Conservation (phyloP, 2,888 invertebrate genomes). For the Mayetiola destructor region DNA sequence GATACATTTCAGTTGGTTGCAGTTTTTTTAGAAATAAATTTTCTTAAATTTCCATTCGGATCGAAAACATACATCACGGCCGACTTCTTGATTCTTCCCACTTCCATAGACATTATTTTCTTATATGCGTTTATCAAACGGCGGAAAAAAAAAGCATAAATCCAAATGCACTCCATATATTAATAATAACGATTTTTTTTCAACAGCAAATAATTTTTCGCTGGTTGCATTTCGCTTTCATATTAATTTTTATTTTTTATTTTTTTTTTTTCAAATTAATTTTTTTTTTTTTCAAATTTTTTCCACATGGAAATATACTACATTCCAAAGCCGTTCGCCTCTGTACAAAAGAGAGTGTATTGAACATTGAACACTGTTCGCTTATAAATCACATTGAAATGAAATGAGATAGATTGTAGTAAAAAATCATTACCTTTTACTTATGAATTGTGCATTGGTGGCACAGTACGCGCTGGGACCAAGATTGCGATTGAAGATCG, state of each 20-base stretch:
- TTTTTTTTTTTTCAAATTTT: no score
- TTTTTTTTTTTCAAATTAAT: no score
- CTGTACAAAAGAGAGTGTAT: no score
- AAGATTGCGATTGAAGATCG: neutral
- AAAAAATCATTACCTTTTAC: no score
- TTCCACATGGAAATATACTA: no score
- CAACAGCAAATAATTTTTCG: conserved; percentile 2
- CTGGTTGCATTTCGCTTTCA: conserved; percentile 5
- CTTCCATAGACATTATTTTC: neutral
- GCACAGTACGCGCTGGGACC: no score
- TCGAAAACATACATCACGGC: neutral
- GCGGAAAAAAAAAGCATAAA: neutral
- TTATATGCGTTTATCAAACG: neutral
- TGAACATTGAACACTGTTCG: no score
- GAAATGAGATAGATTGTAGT: neutral
- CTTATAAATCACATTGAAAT: conserved; percentile 2
- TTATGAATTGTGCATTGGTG: no score
- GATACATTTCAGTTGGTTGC: neutral
- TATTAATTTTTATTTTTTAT: conserved; percentile 2
- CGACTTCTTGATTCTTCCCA: neutral
- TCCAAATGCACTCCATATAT: conserved; percentile 10
- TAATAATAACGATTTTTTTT: neutral
- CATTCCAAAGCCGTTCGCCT: no score
- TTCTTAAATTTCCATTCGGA: neutral
- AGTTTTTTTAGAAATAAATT: neutral